Base-by-base conservation (phyloP, 2,113 vertebrate species). In the Semicossyphus pulcher region DNA sequence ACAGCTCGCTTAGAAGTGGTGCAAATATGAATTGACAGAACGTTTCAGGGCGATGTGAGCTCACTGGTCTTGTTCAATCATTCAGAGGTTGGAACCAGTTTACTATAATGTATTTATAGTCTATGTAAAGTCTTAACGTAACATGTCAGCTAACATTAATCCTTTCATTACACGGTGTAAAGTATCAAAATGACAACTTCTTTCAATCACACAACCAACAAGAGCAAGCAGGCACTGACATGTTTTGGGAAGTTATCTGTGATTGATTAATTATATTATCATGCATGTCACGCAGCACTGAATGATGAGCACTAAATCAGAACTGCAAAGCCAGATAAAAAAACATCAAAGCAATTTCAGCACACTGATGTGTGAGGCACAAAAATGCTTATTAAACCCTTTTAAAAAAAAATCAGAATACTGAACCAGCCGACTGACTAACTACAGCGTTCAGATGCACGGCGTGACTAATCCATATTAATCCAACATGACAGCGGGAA, bases 381-480 rank as follows among this genome's bases (percentile, higher is more conserved):
- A 80, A 76, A 44, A 82, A 80, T 72, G 82, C 60, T 68, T 76
- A 80, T 80, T 82, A 87, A 81, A 67, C 10, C 53, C 23, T 53
- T 49, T 71, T 74, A 9, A 5, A 58, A 54, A 37, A 44, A 83
- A 82, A 52, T 69, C 67, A 49, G 70, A 64, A 41, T n/a, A 74
- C 66, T 59, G 60, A 85, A 80, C 26, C 78, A 76, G 65, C 61
- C 1, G 20, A 62, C 64, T 80, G 76, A 74, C 68, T 86, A 83
- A 85, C 74, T 48, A 64, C 68, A 62, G 63, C 62, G 76, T 83
- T 80, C 64, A 58, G 60, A 84, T 70, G 66, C 86, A 81, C 79
- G 59, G 53, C 28, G 82, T 39, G 51, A 78, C 81, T 89, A 88
- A 92, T 91, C 88, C 80, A 89, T 90, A 84, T 88, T 86, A 89